phyloP scores from a whole-genome alignment of 1,140 invertebrate genomes.

The Drosophila seguyi region DNA sequence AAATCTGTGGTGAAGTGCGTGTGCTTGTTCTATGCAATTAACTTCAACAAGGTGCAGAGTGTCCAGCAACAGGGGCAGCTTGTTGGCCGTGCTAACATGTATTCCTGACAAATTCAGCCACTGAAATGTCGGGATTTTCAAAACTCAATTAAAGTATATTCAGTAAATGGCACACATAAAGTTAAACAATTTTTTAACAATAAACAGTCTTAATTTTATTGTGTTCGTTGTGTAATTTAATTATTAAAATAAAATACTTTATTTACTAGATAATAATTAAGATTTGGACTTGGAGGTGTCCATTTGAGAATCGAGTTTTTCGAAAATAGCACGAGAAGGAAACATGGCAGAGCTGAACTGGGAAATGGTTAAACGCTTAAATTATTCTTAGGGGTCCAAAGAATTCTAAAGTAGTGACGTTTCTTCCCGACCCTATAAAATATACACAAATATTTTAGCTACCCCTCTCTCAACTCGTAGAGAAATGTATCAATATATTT shows the following conservation, averaged over 20 bases:
- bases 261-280: no score
- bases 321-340: no score
- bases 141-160: no score
- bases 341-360: background rate
- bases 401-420: background rate
- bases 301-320: no score
- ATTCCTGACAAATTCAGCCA: background rate
- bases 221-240: no score
- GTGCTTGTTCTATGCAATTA: constrained; percentile 9
- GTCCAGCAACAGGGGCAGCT: background rate
- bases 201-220: no score
- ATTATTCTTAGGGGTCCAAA: background rate
- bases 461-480: background rate
- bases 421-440: background rate
- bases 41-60: background rate
- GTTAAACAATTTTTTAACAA: no score
- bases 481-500: constrained; percentile 6
- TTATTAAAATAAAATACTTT: no score
- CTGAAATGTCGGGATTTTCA: no score
- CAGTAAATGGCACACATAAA: no score
- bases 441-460: background rate
- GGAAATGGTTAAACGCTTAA: background rate
- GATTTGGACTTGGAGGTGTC: no score
- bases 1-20: constrained; percentile 6
- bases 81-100: background rate